A percentile compares a stretch with the other conserved stretches of the same genome.
phyloP scores from a whole-genome alignment of 2,888 invertebrate genomes.

The Chromoteleia sp. region DNA sequence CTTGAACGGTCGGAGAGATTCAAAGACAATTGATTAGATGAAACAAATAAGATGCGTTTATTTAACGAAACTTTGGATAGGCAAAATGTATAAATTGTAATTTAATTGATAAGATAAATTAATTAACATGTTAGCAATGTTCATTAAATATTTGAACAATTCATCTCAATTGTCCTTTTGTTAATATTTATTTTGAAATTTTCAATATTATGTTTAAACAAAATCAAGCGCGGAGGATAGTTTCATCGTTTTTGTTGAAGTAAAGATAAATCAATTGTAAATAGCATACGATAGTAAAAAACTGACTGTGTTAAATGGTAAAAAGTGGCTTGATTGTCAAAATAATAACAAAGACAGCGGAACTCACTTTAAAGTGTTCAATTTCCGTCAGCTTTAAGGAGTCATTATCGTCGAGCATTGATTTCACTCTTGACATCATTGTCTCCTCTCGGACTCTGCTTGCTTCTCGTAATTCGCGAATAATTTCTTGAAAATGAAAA shows the following conservation, averaged over 20 bases:
- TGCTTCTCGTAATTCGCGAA: constrained; percentile 83
- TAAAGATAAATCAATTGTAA: constrained; percentile 10
- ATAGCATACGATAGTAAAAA: neutral
- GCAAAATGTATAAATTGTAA: constrained; percentile 54
- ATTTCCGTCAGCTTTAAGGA: constrained; percentile 76
- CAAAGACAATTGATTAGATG: constrained; percentile 67
- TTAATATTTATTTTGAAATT: constrained; percentile 52
- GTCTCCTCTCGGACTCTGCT: constrained; percentile 81
- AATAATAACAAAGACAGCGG: neutral
- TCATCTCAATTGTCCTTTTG: constrained; percentile 33
- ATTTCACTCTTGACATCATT: constrained; percentile 79
- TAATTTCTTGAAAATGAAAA: constrained; percentile 78
- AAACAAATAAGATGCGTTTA: constrained; percentile 65
- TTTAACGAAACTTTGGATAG: constrained; percentile 51
- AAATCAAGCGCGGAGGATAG: constrained; percentile 14
- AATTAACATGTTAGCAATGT: constrained; percentile 61
- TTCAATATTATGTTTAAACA: constrained; percentile 41
- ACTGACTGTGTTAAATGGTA: neutral
- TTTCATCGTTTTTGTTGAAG: constrained; percentile 8
- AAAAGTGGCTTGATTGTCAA: neutral
- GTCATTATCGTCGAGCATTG: constrained; percentile 78
- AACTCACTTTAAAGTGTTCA: constrained; percentile 78
- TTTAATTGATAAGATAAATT: constrained; percentile 65
- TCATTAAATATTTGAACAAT: constrained; percentile 60
- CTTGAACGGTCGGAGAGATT: constrained; percentile 57